A percentile compares a stretch with the other conserved stretches of the same genome.
phyloP scores from a whole-genome alignment of 1,140 invertebrate species.

The Drosophila teissieri region DNA sequence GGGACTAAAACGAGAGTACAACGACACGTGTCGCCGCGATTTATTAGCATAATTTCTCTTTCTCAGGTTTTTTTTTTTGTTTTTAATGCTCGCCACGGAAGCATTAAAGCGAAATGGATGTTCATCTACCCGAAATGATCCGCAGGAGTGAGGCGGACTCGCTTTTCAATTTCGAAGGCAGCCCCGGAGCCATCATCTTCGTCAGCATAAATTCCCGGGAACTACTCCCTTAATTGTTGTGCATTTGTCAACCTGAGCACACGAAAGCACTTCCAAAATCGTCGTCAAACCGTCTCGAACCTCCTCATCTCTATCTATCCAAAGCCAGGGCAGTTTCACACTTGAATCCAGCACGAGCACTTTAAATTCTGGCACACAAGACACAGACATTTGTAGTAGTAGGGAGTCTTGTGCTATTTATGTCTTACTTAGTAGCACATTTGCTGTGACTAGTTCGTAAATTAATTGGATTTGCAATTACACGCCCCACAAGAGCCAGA shows the following conservation, averaged over 20 bases:
- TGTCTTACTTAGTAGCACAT: constrained; percentile 80
- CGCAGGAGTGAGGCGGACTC: constrained; percentile 24
- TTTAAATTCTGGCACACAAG: constrained; percentile 55
- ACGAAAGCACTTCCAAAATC: constrained; percentile 36
- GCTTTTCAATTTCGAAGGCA: constrained; percentile 72
- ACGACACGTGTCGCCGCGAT: constrained; percentile 80
- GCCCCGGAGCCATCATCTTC: constrained; percentile 32
- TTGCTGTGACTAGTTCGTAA: constrained; percentile 76
- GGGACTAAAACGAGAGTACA: constrained; percentile 42
- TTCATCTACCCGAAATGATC: constrained; percentile 46
- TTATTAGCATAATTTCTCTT: constrained; percentile 82
- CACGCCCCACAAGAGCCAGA: constrained; percentile 49
- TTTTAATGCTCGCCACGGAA: constrained; percentile 61
- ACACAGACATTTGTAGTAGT: constrained; percentile 13
- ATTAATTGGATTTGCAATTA: constrained; percentile 83
- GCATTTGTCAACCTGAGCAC: constrained; percentile 70
- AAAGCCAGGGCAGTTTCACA: constrained; percentile 4
- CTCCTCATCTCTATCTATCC: background rate
- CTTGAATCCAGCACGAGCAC: constrained; percentile 34
- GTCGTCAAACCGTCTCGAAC: constrained; percentile 30
- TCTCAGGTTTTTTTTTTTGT: constrained; percentile 67
- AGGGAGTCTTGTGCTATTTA: constrained; percentile 72
- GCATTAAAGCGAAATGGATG: constrained; percentile 80
- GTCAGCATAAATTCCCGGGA: constrained; percentile 34
- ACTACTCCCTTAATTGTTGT: constrained; percentile 74